Evolutionary conservation across 2,113 vertebrate species (phyloP).

Genomic region (Morone saxatilis): DNA sequence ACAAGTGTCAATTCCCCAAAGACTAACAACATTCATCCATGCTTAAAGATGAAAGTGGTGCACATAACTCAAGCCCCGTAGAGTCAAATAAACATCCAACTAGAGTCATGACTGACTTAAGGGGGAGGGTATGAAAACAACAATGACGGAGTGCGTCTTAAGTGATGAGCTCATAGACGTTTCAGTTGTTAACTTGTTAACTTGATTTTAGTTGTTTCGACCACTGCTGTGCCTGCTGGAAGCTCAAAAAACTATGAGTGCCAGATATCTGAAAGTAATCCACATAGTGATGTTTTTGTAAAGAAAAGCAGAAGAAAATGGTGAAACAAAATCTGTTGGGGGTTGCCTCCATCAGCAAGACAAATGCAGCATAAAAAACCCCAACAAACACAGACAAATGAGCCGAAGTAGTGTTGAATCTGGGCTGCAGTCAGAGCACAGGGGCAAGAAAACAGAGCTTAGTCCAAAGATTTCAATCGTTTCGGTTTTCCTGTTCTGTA

Average conservation of each 20-base stretch:
- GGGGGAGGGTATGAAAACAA: conserved; percentile 13
- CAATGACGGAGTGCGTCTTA: neutral
- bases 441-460: neutral
- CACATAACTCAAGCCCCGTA: neutral
- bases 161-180: neutral
- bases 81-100: conserved; percentile 14
- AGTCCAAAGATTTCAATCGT: neutral
- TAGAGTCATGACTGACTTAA: neutral
- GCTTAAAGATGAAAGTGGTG: neutral
- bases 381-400: neutral
- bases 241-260: neutral
- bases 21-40: neutral
- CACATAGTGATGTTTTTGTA: neutral
- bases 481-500: neutral
- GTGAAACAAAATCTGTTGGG: neutral
- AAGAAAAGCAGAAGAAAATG: neutral
- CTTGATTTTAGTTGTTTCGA: neutral
- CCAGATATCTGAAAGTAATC: neutral
- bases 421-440: neutral
- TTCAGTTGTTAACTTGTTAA: neutral
- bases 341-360: neutral
- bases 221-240: neutral
- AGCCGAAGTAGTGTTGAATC: neutral
- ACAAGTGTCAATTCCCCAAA: neutral
- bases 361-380: neutral